These are phyloP conservation scores for Orussus abietinus DNA, from an alignment of 1,140 invertebrate species.

Conservation along the genomic window DNA sequence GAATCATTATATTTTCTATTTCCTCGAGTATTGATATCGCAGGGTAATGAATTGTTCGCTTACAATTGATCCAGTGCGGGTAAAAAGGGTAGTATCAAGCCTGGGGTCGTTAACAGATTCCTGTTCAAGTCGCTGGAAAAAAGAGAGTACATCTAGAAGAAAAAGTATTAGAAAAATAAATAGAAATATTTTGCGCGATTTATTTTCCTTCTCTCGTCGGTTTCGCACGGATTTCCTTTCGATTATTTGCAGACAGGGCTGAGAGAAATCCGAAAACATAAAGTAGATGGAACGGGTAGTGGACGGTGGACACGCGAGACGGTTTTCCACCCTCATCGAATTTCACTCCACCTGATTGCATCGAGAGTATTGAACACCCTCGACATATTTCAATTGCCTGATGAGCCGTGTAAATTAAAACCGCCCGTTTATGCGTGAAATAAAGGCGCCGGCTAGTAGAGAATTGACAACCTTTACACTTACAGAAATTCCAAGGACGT, in stretches of 20 bases:
- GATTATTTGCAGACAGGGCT: too few species aligned
- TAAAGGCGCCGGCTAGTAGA: not conserved
- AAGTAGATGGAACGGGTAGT: too few species aligned
- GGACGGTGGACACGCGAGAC: too few species aligned
- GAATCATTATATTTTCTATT: slow-evolving; percentile 14
- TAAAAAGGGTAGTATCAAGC: slow-evolving; percentile 49
- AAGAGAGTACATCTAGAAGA: not conserved
- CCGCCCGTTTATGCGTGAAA: too few species aligned
- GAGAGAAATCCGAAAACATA: too few species aligned
- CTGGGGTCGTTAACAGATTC: slow-evolving; percentile 46
- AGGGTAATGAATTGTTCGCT: slow-evolving; percentile 31
- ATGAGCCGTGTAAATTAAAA: not conserved
- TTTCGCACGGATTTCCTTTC: too few species aligned
- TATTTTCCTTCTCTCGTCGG: too few species aligned
- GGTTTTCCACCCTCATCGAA: not conserved
- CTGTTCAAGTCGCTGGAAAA: slow-evolving; percentile 34
- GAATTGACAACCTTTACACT: too few species aligned
- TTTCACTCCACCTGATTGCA: slow-evolving; percentile 17
- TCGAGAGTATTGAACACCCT: too few species aligned
- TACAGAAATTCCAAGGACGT: slow-evolving; percentile 49
- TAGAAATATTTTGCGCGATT: too few species aligned
- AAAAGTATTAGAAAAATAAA: too few species aligned
- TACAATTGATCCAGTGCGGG: slow-evolving; percentile 54
- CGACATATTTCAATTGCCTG: not conserved
- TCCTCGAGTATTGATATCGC: slow-evolving; percentile 1